These are phyloP conservation scores for Cordilura impudica DNA, from an alignment of 2,888 invertebrate species.

Conservation along the genomic window DNA sequence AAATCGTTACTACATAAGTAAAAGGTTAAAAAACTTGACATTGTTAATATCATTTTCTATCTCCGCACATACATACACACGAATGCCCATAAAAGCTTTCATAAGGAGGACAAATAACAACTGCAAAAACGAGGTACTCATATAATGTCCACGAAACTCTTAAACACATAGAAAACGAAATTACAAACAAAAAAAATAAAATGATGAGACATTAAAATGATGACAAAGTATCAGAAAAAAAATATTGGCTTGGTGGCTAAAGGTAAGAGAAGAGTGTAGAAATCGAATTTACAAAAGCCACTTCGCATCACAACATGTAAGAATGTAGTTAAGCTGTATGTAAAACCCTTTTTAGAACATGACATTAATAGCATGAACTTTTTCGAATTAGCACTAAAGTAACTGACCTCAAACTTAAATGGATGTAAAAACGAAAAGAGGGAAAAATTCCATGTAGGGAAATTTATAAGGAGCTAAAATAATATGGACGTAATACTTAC, in stretches of 20 bases:
- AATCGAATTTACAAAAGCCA: slow-evolving; percentile 43
- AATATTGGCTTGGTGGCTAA: slow-evolving; percentile 64
- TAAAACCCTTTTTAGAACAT: slow-evolving; percentile 60
- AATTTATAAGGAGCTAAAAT: not conserved
- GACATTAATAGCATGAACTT: slow-evolving; percentile 60
- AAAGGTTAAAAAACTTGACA: slow-evolving; percentile 24
- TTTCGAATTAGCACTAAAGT: slow-evolving; percentile 56
- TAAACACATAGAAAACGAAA: slow-evolving; percentile 55
- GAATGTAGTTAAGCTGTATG: slow-evolving; percentile 58
- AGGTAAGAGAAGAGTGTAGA: slow-evolving; percentile 10
- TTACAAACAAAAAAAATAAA: not conserved
- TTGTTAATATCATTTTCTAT: slow-evolving; percentile 40
- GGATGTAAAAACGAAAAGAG: slow-evolving; percentile 2
- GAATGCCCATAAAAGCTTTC: not conserved
- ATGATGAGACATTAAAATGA: slow-evolving; percentile 28
- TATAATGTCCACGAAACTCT: slow-evolving; percentile 49
- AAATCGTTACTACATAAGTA: too few relatives aligned
- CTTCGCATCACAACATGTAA: slow-evolving; percentile 50
- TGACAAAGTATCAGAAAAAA: slow-evolving; percentile 13
- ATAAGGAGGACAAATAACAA: not conserved
- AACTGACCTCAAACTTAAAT: slow-evolving; percentile 51
- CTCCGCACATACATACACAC: not conserved
- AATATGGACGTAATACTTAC: not conserved
- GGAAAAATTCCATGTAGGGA: not conserved
- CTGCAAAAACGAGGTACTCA: not conserved